These are phyloP conservation scores for Gobio occitaniae DNA, from an alignment of 2,797 vertebrate species.

Conservation along the genomic window DNA sequence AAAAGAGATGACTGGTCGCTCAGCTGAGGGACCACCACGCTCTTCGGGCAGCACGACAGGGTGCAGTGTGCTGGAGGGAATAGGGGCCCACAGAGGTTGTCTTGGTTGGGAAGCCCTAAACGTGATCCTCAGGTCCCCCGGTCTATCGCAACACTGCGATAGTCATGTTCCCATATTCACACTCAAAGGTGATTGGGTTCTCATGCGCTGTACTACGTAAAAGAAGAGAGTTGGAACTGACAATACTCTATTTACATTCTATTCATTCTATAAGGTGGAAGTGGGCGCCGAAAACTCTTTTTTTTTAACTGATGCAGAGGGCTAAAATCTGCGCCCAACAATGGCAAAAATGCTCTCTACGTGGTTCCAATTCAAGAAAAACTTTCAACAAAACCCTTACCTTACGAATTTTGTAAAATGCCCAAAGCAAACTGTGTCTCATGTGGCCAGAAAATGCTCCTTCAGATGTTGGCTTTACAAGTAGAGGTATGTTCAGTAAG, in stretches of 20 bases:
- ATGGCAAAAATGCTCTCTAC: not conserved
- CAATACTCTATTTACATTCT: not conserved
- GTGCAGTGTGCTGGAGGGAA: no score
- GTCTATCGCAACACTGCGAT: no score
- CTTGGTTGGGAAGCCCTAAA: no score
- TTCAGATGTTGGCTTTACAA: slow-evolving; percentile 6
- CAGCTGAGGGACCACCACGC: no score
- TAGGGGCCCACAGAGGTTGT: no score
- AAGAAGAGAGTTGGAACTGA: not conserved
- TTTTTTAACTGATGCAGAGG: not conserved
- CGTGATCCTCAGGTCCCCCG: no score
- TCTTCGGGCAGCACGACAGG: no score
- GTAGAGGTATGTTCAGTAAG: slow-evolving; percentile 12
- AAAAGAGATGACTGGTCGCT: no score
- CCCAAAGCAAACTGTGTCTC: not conserved
- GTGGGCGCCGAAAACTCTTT: not conserved
- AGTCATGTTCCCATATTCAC: no score
- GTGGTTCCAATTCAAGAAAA: not conserved
- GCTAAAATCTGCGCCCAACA: slow-evolving; percentile 7
- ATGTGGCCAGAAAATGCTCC: slow-evolving; percentile 16
- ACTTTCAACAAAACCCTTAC: not conserved
- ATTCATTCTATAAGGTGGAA: not conserved
- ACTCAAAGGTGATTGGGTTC: no score
- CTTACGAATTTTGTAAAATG: slow-evolving; percentile 6
- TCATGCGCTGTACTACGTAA: not conserved